Base-by-base conservation (phyloP, 2,113 vertebrate genomes). In the Ranitomeya imitator region DNA sequence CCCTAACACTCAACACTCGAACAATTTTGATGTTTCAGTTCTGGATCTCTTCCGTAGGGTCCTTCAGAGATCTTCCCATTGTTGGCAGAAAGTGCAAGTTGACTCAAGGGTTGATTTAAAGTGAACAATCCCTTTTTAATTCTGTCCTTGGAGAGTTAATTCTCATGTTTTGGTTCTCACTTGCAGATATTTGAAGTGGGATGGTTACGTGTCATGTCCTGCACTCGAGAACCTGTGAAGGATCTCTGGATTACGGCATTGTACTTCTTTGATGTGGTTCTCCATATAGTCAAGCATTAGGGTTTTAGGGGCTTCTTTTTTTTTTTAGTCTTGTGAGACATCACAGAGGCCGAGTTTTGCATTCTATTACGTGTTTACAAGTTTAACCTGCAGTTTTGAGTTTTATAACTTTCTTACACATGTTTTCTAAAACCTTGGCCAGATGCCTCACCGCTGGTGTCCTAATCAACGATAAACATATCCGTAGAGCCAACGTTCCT, bases 161-260 rank as follows among this genome's bases (percentile, higher is more conserved):
- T 45, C 37, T 45, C 37, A 45, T 45, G 37, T 45, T 45, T 45
- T 45, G 37, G 37, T 45, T 45, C 37, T 45, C 37, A 45, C 37
- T 45, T 45, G 37, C 37, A 7, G n/a, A 51, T 78, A n/a, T 78
- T 78, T 78, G 76, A 78, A 54, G 76, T 78, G 51, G 51, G 45
- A 5, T 7, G 54, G 51, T 85, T 26, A 59, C 83, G 9, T 74
- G 83, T 54, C 69, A 1, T 54, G 0, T 85, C 83, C 15, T 59
- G 69, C 26, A 23, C 67, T 71, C 6, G 0, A 57, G 14, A 45
- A 45, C 37, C 37, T 45, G 37, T 45, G 37, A 45, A 45, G 23
- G 26, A 83, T 85, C 51, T 60, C n/a, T 1, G 69, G 83, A 85
- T 85, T 85, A 85, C n/a, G 19, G 54, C 16, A 16, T 67, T 67